A percentile compares a stretch with the other conserved stretches of the same genome.
These are phyloP conservation scores for Philereme vetulata DNA, from an alignment of 2,888 invertebrate genomes.

Conservation along the genomic window DNA sequence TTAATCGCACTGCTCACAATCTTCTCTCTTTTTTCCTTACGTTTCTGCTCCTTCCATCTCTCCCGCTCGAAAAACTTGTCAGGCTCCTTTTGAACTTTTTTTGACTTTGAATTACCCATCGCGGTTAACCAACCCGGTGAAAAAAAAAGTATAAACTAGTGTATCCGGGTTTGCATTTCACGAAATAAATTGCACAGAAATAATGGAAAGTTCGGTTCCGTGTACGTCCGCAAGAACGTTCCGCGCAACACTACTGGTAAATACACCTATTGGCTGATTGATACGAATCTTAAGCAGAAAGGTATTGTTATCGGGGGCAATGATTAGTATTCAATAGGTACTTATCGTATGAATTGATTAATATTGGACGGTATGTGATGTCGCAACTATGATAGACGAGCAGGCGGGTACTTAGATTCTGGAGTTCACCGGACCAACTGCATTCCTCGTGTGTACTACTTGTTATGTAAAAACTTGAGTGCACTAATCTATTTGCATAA, in stretches of 20 bases:
- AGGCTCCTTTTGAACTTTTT: slow-evolving; percentile 67
- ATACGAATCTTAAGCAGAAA: slow-evolving; percentile 51
- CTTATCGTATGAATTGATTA: slow-evolving; percentile 53
- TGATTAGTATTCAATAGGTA: slow-evolving; percentile 54
- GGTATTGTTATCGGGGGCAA: slow-evolving; percentile 61
- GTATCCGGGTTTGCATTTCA: slow-evolving; percentile 7
- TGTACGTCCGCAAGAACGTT: slow-evolving; percentile 45
- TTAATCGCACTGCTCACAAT: slow-evolving; percentile 55
- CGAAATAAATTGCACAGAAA: slow-evolving; percentile 2
- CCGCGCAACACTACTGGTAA: slow-evolving; percentile 60
- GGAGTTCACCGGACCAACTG: slow-evolving; percentile 37
- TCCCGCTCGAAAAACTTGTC: slow-evolving; percentile 73
- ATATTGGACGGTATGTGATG: slow-evolving; percentile 44
- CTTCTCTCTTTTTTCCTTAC: slow-evolving; percentile 63
- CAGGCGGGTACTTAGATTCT: slow-evolving; percentile 1
- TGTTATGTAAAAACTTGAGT: slow-evolving; percentile 41
- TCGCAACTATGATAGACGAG: slow-evolving; percentile 26
- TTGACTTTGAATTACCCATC: slow-evolving; percentile 77
- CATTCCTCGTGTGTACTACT: slow-evolving; percentile 46
- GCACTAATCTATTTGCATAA: slow-evolving; percentile 20
- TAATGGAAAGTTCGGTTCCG: slow-evolving; percentile 19
- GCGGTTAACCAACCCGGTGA: not conserved
- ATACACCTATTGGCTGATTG: slow-evolving; percentile 43
- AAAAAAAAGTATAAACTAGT: not conserved
- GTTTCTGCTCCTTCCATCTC: slow-evolving; percentile 65